Percentiles rank a stretch among this genome's conserved stretches.
These are phyloP conservation scores for Drosophila ohnishii DNA, from an alignment of 1,140 invertebrate genomes.

Conservation along the genomic window DNA sequence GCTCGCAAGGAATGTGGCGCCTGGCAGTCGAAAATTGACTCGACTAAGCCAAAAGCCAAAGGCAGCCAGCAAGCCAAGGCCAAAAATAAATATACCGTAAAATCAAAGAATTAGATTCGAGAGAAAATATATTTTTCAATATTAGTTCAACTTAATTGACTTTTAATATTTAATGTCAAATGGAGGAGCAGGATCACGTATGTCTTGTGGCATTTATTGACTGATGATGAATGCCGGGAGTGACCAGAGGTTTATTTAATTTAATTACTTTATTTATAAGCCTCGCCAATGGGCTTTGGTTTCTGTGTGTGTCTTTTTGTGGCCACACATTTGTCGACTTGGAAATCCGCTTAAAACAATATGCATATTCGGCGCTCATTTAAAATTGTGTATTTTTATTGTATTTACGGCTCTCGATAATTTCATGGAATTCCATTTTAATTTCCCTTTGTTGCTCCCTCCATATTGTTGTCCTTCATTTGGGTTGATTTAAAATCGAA, in stretches of 20 bases:
- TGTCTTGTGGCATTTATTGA: conserved; percentile 45
- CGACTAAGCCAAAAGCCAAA: neutral
- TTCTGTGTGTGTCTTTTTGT: conserved; percentile 44
- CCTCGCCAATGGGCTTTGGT: conserved; percentile 21
- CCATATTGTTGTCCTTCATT: conserved; percentile 29
- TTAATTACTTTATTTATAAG: conserved; percentile 60
- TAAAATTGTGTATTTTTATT: conserved; percentile 29
- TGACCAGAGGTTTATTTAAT: conserved; percentile 35
- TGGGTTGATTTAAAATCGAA: conserved; percentile 43
- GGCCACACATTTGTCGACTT: conserved; percentile 62
- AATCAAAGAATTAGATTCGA: conserved; percentile 10
- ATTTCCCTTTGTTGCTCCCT: conserved; percentile 2
- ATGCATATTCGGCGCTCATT: conserved; percentile 21
- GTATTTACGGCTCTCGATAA: conserved; percentile 27
- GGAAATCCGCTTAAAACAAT: conserved; percentile 64
- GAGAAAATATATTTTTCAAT: conserved; percentile 26
- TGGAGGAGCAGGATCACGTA: neutral
- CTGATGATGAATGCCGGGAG: conserved; percentile 19
- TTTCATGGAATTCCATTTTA: conserved; percentile 32
- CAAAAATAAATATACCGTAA: conserved; percentile 4
- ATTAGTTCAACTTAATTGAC: conserved; percentile 44
- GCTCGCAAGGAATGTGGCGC: conserved; percentile 45
- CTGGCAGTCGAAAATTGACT: conserved; percentile 24
- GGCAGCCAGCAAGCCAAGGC: conserved; percentile 7
- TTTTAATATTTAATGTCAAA: conserved; percentile 62